Base-by-base conservation (phyloP, 2,113 vertebrate genomes). In the Prunella himalayana region DNA sequence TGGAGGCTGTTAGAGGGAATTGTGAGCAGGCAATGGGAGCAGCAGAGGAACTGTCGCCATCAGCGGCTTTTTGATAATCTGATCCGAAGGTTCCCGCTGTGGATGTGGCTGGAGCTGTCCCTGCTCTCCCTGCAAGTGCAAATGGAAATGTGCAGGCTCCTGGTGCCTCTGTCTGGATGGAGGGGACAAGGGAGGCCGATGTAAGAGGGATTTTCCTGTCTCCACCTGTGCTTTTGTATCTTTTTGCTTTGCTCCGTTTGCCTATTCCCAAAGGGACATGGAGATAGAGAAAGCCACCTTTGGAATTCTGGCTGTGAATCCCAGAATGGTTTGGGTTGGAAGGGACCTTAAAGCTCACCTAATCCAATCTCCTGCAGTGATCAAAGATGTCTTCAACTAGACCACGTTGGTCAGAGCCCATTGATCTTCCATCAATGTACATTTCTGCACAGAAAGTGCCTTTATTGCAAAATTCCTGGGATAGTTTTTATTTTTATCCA, bases 221-320 rank as follows among this genome's bases (percentile, higher is more conserved):
- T 37, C 25, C 42, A 10, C 10, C 9, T 0, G 1, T 3, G 69
- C 35, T 79, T 69, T 42, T 5, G 2, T 14, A 12, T 20, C 63
- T 3, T 23, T 39, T 45, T 4, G 1, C 30, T 77, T 41, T 39
- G 31, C 28, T 42, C 39, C 1, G 0, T 77, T 86, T 12, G 30
- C 27, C 15, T 10, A 0, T 70, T 75, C 51, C 79, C 47, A 17
- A 35, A 13, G 1, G 5, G 25, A 3, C n/a, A 0, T 7, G 14
- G 49, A 39, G 57, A 3, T 14, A 65, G 44, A 56, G 9, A 45
- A 76, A 61, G 9, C 13, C 56, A 12, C 31, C 47, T 44, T 14
- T 50, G 64, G 44, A 70, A 27, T 11, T 10, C 37, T 14, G 24
- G 15, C 42, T 68, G 47, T 63, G 79, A 33, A 76, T 49, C 30